phyloP scores from a whole-genome alignment of 2,797 vertebrate genomes.

The Sorex maritimensis region DNA sequence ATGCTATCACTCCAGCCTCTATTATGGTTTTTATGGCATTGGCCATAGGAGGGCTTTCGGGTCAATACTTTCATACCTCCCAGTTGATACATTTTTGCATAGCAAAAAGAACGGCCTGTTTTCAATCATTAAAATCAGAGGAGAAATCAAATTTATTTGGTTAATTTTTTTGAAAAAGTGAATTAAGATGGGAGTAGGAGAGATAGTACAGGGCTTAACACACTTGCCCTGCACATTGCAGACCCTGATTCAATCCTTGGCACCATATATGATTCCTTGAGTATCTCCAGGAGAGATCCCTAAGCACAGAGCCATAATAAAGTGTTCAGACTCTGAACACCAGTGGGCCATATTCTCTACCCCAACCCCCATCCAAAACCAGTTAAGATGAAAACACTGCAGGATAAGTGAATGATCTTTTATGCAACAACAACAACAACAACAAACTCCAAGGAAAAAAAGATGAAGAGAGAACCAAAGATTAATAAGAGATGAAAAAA shows the following conservation, averaged over 20 bases:
- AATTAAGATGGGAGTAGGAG: background rate
- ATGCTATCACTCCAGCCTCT: too few relatives aligned
- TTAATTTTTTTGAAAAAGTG: background rate
- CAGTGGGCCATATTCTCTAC: too few relatives aligned
- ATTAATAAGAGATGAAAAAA: background rate
- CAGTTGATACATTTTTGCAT: background rate
- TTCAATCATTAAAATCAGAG: slow-evolving; percentile 44
- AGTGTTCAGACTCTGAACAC: too few relatives aligned
- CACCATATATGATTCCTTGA: too few relatives aligned
- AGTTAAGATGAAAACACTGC: background rate
- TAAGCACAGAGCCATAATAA: too few relatives aligned
- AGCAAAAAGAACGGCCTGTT: slow-evolving; percentile 47
- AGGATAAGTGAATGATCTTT: slow-evolving; percentile 5
- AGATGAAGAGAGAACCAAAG: background rate
- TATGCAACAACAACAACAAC: background rate
- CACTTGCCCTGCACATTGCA: too few relatives aligned
- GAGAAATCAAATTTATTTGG: slow-evolving; percentile 26
- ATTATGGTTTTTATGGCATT: background rate
- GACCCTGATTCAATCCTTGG: too few relatives aligned
- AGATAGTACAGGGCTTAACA: too few relatives aligned
- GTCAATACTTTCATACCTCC: slow-evolving; percentile 13
- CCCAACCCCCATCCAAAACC: background rate
- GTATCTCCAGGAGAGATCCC: too few relatives aligned
- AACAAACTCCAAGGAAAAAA: slow-evolving; percentile 51
- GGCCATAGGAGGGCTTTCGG: background rate